phyloP scores from a whole-genome alignment of 1,140 invertebrate genomes.

The Delia radicum region DNA sequence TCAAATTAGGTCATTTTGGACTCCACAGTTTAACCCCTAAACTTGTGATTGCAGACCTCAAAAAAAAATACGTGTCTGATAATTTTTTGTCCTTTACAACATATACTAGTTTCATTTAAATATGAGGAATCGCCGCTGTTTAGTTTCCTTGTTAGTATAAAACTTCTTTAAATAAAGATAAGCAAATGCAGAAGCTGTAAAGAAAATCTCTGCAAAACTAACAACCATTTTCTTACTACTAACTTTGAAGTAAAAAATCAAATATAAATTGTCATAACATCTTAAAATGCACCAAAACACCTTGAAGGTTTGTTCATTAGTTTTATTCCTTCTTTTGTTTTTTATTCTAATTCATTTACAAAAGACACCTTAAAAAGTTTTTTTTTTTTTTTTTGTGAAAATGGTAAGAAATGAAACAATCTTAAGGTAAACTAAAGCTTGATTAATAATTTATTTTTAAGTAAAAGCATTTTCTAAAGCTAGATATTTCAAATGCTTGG shows the following conservation, averaged over 20 bases:
- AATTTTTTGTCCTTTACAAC: no score
- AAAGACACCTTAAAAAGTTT: background rate
- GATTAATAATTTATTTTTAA: constrained; percentile 21
- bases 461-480: background rate
- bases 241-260: background rate
- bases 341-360: background rate
- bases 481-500: background rate
- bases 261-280: constrained; percentile 16
- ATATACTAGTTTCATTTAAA: no score
- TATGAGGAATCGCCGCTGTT: no score
- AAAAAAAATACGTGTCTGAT: no score
- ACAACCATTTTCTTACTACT: background rate
- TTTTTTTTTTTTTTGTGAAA: no score
- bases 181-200: no score
- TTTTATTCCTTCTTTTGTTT: background rate
- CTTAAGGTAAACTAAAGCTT: constrained; percentile 21
- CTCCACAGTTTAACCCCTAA: no score
- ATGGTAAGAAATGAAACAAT: constrained; percentile 3
- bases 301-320: background rate
- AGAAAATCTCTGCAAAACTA: no score
- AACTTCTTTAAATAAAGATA: no score
- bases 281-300: background rate
- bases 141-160: no score
- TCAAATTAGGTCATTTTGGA: no score
- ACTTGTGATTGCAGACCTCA: no score